Evolutionary conservation across 2,888 invertebrate species (phyloP).

Genomic region (Pollenia amentaria): DNA sequence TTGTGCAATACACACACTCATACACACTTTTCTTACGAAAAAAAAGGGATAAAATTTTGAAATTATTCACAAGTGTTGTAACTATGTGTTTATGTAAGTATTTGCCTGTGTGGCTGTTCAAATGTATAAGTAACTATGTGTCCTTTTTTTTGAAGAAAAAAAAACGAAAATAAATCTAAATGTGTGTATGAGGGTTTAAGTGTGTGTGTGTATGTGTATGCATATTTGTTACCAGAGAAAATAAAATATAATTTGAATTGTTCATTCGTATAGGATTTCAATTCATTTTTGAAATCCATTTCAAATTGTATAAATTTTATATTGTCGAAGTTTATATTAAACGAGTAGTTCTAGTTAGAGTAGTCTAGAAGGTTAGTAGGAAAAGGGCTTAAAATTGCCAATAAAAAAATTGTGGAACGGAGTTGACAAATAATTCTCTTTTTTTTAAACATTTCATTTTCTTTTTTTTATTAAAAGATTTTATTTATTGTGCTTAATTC

Average conservation of each 20-base stretch:
- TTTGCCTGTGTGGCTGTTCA: slow-evolving; percentile 52
- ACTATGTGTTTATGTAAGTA: slow-evolving; percentile 73
- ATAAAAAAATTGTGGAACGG: neutral
- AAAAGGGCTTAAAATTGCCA: neutral
- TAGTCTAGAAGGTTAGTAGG: neutral
- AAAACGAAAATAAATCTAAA: neutral
- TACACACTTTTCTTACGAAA: slow-evolving; percentile 24
- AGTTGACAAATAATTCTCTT: too few relatives aligned
- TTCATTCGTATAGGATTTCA: slow-evolving; percentile 81
- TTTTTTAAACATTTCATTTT: too few relatives aligned
- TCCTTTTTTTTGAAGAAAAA: slow-evolving; percentile 42
- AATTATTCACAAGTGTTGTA: slow-evolving; percentile 81
- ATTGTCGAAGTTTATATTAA: slow-evolving; percentile 67
- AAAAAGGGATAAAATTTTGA: slow-evolving; percentile 77
- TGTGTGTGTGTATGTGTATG: slow-evolving; percentile 41
- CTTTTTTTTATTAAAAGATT: too few relatives aligned
- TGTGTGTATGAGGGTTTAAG: slow-evolving; percentile 27
- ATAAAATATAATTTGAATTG: slow-evolving; percentile 78
- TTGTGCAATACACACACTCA: neutral
- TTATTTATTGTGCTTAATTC: too few relatives aligned
- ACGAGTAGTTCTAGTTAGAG: slow-evolving; percentile 9
- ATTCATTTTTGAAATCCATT: slow-evolving; percentile 81
- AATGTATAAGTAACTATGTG: slow-evolving; percentile 39
- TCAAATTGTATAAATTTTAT: slow-evolving; percentile 83
- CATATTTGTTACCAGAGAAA: slow-evolving; percentile 72